These are phyloP conservation scores for Apamea sordens DNA, from an alignment of 2,888 invertebrate species.

Conservation along the genomic window DNA sequence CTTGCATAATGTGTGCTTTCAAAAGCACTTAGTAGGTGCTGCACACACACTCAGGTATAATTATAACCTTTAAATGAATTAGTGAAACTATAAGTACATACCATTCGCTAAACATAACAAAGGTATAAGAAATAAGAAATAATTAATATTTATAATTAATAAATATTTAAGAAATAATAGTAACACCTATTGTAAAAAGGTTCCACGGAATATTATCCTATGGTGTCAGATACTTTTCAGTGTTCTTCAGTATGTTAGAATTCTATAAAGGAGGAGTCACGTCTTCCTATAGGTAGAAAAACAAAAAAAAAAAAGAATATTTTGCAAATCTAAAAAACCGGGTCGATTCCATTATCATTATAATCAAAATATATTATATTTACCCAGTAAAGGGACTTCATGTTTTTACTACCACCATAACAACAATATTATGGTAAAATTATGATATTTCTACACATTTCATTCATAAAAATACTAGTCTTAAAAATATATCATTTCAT, in stretches of 20 bases:
- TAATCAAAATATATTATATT: background rate
- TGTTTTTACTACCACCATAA: background rate
- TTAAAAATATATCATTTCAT: constrained; percentile 37
- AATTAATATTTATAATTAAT: no score
- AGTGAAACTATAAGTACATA: background rate
- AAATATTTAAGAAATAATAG: background rate
- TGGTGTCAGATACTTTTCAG: background rate
- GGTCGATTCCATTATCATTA: background rate
- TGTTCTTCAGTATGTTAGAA: background rate
- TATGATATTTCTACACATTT: background rate
- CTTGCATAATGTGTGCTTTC: background rate
- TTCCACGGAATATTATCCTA: background rate
- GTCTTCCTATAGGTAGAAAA: background rate
- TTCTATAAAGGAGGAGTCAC: background rate
- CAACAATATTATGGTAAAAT: background rate
- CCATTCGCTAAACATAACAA: background rate
- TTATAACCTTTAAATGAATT: background rate
- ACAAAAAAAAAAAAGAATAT: background rate
- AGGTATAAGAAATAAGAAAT: no score
- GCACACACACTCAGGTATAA: background rate
- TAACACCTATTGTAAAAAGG: background rate
- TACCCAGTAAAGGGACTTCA: background rate
- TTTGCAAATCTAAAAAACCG: background rate
- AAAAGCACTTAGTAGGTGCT: background rate
- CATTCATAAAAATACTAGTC: constrained; percentile 14